Conservation (phyloP, 2,113 vertebrate genomes). For the Platysternon megacephalum region DNA sequence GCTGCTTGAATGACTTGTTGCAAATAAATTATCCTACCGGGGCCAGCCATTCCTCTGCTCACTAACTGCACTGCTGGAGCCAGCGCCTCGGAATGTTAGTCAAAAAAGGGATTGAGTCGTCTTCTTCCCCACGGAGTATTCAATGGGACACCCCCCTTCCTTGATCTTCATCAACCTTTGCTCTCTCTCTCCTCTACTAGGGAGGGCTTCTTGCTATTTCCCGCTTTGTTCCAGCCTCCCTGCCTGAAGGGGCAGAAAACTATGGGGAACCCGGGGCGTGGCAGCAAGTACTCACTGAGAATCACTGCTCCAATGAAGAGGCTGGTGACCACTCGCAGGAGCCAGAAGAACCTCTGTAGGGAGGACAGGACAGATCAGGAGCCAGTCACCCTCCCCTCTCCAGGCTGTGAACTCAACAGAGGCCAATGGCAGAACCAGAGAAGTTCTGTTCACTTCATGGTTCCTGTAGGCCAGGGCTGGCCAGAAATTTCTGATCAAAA, state of each 20-base stretch:
- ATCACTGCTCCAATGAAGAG: constrained; percentile 89
- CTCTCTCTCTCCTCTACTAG: rapidly evolving
- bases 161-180: not conserved
- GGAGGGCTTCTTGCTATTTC: not conserved
- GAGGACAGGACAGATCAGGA: not conserved
- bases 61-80: not conserved
- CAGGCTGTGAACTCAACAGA: too few species aligned
- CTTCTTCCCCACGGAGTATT: not conserved
- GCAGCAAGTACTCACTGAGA: constrained; percentile 82
- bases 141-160: rapidly evolving
- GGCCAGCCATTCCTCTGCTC: rapidly evolving
- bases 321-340: constrained; percentile 84
- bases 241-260: not conserved
- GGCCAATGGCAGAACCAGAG: not conserved
- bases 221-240: not conserved
- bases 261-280: not conserved
- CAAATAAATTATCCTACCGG: not conserved
- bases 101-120: not conserved
- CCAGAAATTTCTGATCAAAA: not conserved
- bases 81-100: not conserved
- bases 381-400: not conserved
- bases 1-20: too few species aligned
- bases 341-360: constrained; percentile 88
- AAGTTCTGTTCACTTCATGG: not conserved
- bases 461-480: not conserved